Conservation (phyloP, 2,113 vertebrate genomes). For the Peromyscus maniculatus region DNA sequence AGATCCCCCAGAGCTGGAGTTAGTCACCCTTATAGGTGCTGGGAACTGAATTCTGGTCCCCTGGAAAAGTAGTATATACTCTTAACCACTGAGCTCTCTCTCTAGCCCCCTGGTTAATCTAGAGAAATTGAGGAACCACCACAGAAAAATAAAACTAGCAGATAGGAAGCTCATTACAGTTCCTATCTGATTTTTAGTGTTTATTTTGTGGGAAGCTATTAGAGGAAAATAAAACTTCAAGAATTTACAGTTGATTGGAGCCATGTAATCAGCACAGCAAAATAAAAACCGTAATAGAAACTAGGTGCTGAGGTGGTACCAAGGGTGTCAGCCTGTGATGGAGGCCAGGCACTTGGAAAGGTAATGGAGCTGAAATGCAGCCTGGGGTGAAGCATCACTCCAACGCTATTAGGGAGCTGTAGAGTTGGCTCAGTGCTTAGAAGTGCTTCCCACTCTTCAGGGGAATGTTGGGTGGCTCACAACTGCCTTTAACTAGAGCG, state of each 20-base stretch:
- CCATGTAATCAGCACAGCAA: neutral
- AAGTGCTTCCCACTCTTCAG: neutral
- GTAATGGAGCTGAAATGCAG: neutral
- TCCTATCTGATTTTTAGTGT: neutral
- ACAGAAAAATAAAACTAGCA: neutral
- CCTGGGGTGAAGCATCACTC: neutral
- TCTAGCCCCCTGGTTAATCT: neutral
- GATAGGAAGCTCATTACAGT: neutral
- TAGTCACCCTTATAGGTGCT: neutral
- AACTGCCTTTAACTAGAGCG: neutral
- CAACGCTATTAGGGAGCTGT: neutral
- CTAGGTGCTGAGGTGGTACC: neutral
- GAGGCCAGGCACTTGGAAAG: neutral
- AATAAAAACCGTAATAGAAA: neutral
- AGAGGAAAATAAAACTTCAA: slow-evolving; percentile 18
- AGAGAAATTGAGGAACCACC: neutral
- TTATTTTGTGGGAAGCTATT: neutral
- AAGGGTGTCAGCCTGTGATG: neutral
- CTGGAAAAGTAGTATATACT: neutral
- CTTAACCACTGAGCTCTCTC: neutral
- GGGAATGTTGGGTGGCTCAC: neutral
- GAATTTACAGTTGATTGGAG: neutral
- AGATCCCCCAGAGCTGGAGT: neutral
- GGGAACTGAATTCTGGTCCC: neutral
- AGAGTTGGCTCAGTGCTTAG: neutral